Percentiles rank a stretch among this genome's conserved stretches.
These are phyloP conservation scores for Hyperoplus immaculatus DNA, from an alignment of 2,797 vertebrate genomes.

Conservation along the genomic window DNA sequence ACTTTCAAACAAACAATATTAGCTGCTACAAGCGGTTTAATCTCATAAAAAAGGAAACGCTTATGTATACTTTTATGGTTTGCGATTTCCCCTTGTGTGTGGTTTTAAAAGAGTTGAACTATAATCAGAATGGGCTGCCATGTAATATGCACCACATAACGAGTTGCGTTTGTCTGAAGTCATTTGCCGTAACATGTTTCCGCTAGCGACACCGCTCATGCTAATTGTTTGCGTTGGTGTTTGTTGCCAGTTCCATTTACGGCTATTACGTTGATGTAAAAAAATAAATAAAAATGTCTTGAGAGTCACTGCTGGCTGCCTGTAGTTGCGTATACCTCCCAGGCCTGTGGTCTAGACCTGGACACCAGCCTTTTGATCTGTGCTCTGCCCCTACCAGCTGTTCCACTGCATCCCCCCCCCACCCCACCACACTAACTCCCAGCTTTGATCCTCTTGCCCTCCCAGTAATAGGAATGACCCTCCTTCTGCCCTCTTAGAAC, in stretches of 20 bases:
- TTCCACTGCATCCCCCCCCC: background rate
- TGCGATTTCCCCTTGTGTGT: conserved; percentile 28
- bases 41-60: conserved; percentile 25
- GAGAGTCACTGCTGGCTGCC: no score
- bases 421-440: background rate
- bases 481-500: background rate
- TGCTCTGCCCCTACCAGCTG: conserved; percentile 39
- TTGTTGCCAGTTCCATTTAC: conserved; percentile 58
- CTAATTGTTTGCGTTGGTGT: conserved; percentile 68
- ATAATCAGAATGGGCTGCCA: conserved; percentile 46
- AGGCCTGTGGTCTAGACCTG: conserved; percentile 24
- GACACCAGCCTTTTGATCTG: conserved; percentile 27
- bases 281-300: background rate
- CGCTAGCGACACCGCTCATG: conserved; percentile 33
- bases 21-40: conserved; percentile 49
- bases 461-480: conserved; percentile 37
- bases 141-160: conserved; percentile 54
- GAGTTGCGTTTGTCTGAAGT: conserved; percentile 52
- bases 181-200: conserved; percentile 56
- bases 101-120: conserved; percentile 24
- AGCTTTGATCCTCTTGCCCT: conserved; percentile 10
- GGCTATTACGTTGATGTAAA: conserved; percentile 25
- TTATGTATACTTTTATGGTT: conserved; percentile 39
- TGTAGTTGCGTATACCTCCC: no score
- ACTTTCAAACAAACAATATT: conserved; percentile 37